Evolutionary conservation across 2,797 vertebrate species (phyloP).

Genomic region (Gymnoscopelus braueri): DNA sequence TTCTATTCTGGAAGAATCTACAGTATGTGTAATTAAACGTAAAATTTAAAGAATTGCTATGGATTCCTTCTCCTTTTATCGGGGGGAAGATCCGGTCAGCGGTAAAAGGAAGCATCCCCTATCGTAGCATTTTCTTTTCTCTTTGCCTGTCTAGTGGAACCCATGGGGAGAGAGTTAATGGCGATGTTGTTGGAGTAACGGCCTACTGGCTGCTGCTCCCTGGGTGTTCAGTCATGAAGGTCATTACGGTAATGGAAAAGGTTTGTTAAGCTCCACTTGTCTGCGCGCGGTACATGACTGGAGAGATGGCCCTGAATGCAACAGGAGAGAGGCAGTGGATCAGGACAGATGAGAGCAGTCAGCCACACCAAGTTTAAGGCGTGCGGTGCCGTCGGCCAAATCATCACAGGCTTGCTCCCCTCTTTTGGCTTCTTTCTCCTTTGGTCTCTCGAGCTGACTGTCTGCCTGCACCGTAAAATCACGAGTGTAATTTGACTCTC

Average conservation of each 20-base stretch:
- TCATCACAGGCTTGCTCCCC: slow-evolving; percentile 1
- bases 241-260: slow-evolving; percentile 72
- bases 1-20: no score
- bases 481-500: no score
- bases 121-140: slow-evolving; percentile 15
- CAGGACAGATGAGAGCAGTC: slow-evolving; percentile 24
- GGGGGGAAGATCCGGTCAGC: no score
- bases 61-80: not conserved
- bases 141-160: slow-evolving; percentile 21
- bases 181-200: slow-evolving; percentile 36
- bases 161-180: slow-evolving; percentile 48
- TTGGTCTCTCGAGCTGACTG: no score
- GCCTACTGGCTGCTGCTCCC: slow-evolving; percentile 19
- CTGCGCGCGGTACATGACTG: slow-evolving; percentile 45
- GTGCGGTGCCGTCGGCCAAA: not conserved
- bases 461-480: not conserved
- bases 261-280: slow-evolving; percentile 60
- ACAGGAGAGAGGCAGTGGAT: slow-evolving; percentile 4
- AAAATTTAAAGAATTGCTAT: not conserved
- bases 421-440: no score
- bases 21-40: not conserved
- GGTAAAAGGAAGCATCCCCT: not conserved
- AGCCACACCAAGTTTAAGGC: slow-evolving; percentile 24
- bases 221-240: slow-evolving; percentile 57
- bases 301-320: slow-evolving; percentile 18